Conservation (phyloP, 2,797 vertebrate species). For the Chiloscyllium punctatum region DNA sequence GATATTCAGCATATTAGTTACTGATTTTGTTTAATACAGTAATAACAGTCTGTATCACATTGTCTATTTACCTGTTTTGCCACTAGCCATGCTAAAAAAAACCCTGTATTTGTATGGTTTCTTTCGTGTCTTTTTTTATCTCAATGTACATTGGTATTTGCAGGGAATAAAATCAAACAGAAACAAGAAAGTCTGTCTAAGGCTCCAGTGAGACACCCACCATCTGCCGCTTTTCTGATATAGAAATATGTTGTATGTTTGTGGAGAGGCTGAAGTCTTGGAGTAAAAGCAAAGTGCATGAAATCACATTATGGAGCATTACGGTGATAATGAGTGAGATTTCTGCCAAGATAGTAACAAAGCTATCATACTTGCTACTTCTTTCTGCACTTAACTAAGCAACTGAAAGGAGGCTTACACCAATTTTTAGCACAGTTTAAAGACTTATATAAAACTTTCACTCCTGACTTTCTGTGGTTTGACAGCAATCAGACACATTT, state of each 20-base stretch:
- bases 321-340: neutral
- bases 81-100: neutral
- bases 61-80: neutral
- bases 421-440: neutral
- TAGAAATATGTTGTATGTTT: neutral
- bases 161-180: neutral
- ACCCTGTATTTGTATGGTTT: neutral
- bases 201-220: neutral
- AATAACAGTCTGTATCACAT: neutral
- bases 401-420: neutral
- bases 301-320: neutral
- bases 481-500: neutral
- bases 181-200: neutral
- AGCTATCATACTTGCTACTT: neutral
- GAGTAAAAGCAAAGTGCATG: neutral
- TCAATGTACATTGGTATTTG: neutral
- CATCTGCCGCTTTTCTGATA: constrained; percentile 8
- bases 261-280: neutral
- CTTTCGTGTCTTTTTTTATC: neutral
- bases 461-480: neutral
- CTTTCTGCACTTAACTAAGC: neutral
- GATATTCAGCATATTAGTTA: neutral
- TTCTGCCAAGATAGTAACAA: constrained; percentile 14
- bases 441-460: neutral
- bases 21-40: neutral